Percentiles rank a stretch among this genome's conserved stretches.
Conservation (phyloP, 2,888 invertebrate genomes). For the Herminia tarsipennalis region DNA sequence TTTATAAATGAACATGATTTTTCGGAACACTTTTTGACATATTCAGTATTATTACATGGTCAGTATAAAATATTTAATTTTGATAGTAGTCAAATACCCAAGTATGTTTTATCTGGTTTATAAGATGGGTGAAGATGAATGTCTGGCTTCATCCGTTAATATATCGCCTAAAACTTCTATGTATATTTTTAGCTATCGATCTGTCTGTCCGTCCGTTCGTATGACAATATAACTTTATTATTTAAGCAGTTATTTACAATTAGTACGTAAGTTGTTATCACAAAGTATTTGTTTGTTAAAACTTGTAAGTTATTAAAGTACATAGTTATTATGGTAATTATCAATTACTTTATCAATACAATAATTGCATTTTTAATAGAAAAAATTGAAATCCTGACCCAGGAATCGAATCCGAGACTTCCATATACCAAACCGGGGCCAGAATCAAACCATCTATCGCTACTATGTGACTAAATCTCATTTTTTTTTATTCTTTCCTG, state of each 20-base stretch:
- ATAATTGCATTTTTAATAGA: too few species aligned
- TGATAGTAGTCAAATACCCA: too few species aligned
- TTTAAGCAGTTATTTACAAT: constrained; percentile 11
- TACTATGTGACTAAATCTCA: too few species aligned
- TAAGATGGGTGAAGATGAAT: not conserved
- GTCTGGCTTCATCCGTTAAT: too few species aligned
- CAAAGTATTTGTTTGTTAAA: constrained; percentile 24
- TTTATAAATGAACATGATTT: not conserved
- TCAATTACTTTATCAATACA: too few species aligned
- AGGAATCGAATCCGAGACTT: too few species aligned
- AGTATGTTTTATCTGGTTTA: not conserved
- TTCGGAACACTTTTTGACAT: not conserved
- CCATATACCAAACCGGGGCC: too few species aligned
- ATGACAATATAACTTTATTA: constrained; percentile 10
- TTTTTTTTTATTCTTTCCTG: too few species aligned
- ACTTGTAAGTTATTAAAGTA: constrained; percentile 10
- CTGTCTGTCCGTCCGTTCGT: constrained; percentile 3
- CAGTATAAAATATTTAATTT: not conserved
- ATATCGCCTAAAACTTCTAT: too few species aligned
- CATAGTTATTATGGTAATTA: not conserved
- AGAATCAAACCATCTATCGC: too few species aligned
- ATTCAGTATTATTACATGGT: not conserved
- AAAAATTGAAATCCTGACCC: too few species aligned
- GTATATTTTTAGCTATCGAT: too few species aligned
- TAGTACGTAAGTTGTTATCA: constrained; percentile 28